Evolutionary conservation across 2,113 vertebrate genomes (phyloP), one percentile per base, ranked within the genome.

Genomic region (Bujurquina vittata): DNA sequence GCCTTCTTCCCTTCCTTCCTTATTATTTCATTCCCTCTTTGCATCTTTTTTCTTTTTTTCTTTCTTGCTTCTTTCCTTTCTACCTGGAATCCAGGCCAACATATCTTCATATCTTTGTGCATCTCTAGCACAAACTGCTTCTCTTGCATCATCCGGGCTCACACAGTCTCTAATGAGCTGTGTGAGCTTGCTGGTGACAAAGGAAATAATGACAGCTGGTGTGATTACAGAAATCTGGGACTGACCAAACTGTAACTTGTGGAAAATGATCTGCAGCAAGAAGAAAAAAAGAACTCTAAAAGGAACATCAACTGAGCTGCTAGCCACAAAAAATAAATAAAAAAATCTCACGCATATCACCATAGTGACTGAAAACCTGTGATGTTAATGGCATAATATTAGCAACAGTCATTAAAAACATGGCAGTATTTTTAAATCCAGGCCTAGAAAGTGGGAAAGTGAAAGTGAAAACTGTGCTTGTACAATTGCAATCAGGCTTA

Each of bases 121-220:
- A 58, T 31, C 40, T 1, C 37, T 5, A 46, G 46, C 69, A 77
- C 59, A 76, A 77, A 84, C 26, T 74, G 83, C 87, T 92, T 89
- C 9, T 43, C 76, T 65, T 60, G 86, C 77, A 80, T 78, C 81
- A 81, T 33, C 67, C 81, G 60, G 76, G 65, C 84, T 61, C 72
- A 61, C 43, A 17, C 69, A 2, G 57, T 2, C 29, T 67, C 74
- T 88, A 91, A 92, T 87, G 89, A 91, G 89, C 87, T 59, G 67
- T 15, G 56, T 60, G 73, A 20, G 77, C 75, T 77, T 10, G 23
- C 46, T 52, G 74, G 69, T 85, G 85, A 83, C 80, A 81, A 83
- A 83, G 72, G 76, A 77, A 82, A 69, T 84, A 82, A 69, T 84
- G 87, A 82, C 72, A 89, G 83, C 78, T 62, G 75, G 58, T 12